Evolutionary conservation across 2,888 invertebrate species (phyloP).

Genomic region (Erebia epiphron): DNA sequence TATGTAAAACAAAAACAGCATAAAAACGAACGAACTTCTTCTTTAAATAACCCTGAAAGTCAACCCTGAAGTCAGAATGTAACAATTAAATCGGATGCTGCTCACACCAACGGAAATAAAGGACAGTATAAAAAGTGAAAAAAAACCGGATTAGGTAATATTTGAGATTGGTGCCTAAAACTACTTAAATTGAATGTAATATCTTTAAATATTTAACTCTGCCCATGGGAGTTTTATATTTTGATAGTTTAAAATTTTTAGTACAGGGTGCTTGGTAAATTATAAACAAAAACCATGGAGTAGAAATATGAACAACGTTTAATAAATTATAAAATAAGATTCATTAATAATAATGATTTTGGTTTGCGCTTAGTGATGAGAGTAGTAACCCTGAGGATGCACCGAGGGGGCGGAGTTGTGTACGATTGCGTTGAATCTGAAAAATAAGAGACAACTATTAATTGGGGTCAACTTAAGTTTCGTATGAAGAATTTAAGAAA

Average conservation of each 20-base stretch:
- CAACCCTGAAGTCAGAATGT: neutral
- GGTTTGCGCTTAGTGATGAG: conserved; percentile 29
- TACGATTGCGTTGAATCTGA: conserved; percentile 75
- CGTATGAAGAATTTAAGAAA: neutral
- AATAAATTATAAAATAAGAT: conserved; percentile 29
- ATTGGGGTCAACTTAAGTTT: neutral
- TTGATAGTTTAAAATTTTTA: neutral
- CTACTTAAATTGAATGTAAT: too few relatives aligned
- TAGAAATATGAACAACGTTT: conserved; percentile 23
- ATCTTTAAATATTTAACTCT: too few relatives aligned
- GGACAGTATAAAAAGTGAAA: neutral
- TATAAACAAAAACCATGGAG: neutral
- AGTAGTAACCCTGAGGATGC: conserved; percentile 48
- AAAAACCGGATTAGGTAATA: neutral
- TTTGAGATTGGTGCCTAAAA: neutral
- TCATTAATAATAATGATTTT: conserved; percentile 20
- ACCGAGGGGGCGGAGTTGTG: conserved; percentile 69
- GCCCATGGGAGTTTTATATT: too few relatives aligned
- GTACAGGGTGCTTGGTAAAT: neutral
- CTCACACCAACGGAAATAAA: neutral
- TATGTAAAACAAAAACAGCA: neutral
- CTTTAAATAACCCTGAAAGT: conserved; percentile 1
- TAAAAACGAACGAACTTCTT: neutral
- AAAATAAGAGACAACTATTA: conserved; percentile 16
- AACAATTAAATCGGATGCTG: conserved; percentile 12